Base-by-base conservation (phyloP, 2,797 vertebrate species). In the Sebastes hopkinsi region DNA sequence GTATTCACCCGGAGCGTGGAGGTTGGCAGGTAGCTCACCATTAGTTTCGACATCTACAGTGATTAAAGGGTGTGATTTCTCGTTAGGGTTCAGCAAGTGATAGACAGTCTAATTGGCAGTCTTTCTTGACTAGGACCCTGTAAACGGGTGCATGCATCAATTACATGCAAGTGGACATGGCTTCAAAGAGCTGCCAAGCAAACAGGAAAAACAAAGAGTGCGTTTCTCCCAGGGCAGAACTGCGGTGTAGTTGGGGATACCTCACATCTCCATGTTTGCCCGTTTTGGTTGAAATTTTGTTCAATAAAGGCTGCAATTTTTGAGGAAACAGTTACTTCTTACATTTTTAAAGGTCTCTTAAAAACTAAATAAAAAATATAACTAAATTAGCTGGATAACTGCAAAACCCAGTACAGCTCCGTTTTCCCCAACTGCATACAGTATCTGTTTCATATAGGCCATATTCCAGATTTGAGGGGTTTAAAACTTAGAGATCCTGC, bases 11-110 rank as follows among this genome's bases (percentile, higher is more conserved):
- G 36, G 65, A 70, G 83, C 50, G n/a, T 69, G 42, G 56, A 38
- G 81, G 81, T 84, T 92, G 89, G 87, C 92, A 90, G 92, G 84
- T 89, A 91, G 77, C 74, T 91, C 72, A 80, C 79, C 79, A 89
- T 92, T 80, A 84, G 73, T 67, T 82, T 88, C 67, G 88, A 68
- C 84, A 72, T 88, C 87, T 90, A 77, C 79, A 81, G 81, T 74
- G 80, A 91, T 91, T 92, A 92, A 87, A 83, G 70, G 73, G 64
- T 84, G 79, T 89, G 84, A 90, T 90, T 89, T 85, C 85, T 84
- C 80, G 87, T 90, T 87, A 82, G 23, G 56, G 72, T 66, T 67
- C 75, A 12, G n/a, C 25, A 14, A 71, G 67, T 88, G 85, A 88
- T 76, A 67, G 84, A 87, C 83, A 87, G 83, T 77, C 59, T 85